phyloP scores from a whole-genome alignment of 2,797 vertebrate species.

The Lagocephalus sceleratus region DNA sequence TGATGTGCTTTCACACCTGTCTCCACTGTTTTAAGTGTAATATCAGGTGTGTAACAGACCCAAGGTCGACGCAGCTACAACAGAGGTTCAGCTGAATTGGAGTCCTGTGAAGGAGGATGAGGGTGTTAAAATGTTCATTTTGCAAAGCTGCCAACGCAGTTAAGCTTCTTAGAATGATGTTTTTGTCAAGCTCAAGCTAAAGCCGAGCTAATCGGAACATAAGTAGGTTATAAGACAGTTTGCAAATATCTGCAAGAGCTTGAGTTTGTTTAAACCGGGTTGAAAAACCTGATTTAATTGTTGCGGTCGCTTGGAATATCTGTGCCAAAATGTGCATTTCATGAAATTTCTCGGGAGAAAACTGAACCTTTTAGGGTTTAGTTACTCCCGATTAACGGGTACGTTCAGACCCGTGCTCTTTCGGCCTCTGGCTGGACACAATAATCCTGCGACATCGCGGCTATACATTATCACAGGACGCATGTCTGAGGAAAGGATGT shows the following conservation, averaged over 20 bases:
- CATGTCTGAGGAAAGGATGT: conserved; percentile 39
- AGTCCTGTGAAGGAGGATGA: conserved; percentile 56
- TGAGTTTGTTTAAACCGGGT: conserved; percentile 9
- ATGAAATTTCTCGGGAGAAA: conserved; percentile 12
- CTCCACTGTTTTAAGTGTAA: conserved; percentile 58
- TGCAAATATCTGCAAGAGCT: conserved; percentile 20
- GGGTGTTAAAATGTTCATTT: conserved; percentile 39
- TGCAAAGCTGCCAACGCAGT: conserved; percentile 58
- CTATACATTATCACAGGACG: conserved; percentile 30
- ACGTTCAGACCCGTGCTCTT: conserved; percentile 28
- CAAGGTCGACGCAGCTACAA: conserved; percentile 29
- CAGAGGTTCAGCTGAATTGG: conserved; percentile 44
- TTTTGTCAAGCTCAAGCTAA: conserved; percentile 30
- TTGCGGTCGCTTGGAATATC: conserved; percentile 32
- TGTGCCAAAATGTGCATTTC: conserved; percentile 64
- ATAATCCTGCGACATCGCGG: conserved; percentile 25
- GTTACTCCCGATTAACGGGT: conserved; percentile 19
- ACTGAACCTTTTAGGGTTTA: conserved; percentile 20
- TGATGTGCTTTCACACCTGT: conserved; percentile 52
- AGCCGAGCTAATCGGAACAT: conserved; percentile 12
- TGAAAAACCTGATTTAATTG: conserved; percentile 16
- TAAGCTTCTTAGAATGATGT: conserved; percentile 27
- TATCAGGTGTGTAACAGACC: conserved; percentile 58
- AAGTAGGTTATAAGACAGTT: conserved; percentile 15
- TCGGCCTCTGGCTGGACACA: conserved; percentile 36